Conservation (phyloP, 2,888 invertebrate species). For the Microctonus brassicae region DNA sequence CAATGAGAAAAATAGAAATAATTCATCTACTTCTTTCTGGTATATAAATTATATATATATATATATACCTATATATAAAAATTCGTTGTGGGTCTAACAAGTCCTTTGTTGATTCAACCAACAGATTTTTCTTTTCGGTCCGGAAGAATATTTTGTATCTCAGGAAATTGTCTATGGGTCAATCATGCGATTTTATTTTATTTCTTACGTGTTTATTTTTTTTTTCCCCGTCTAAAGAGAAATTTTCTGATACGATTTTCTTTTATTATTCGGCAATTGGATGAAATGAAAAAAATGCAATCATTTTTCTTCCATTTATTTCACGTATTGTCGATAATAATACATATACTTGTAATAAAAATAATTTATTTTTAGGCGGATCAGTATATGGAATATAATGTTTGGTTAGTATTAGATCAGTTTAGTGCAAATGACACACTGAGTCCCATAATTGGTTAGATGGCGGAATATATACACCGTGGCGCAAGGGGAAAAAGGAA, state of each 20-base stretch:
- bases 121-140: not conserved
- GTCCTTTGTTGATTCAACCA: not conserved
- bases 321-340: no score
- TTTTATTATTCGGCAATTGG: no score
- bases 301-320: no score
- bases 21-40: not conserved
- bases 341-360: no score
- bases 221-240: no score
- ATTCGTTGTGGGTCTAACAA: not conserved
- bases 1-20: not conserved
- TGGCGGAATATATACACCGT: not conserved
- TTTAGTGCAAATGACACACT: no score
- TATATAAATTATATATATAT: not conserved
- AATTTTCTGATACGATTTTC: no score
- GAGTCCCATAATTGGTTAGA: not conserved
- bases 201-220: not conserved
- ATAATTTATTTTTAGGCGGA: no score
- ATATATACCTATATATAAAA: not conserved
- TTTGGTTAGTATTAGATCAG: no score
- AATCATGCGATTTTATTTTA: not conserved
- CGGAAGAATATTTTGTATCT: not conserved
- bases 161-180: slow-evolving; percentile 3
- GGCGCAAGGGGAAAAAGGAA: slow-evolving; percentile 18
- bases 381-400: no score
- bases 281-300: no score